Evolutionary conservation across 2,888 invertebrate species (phyloP).

Genomic region (Galerucella calmariensis): DNA sequence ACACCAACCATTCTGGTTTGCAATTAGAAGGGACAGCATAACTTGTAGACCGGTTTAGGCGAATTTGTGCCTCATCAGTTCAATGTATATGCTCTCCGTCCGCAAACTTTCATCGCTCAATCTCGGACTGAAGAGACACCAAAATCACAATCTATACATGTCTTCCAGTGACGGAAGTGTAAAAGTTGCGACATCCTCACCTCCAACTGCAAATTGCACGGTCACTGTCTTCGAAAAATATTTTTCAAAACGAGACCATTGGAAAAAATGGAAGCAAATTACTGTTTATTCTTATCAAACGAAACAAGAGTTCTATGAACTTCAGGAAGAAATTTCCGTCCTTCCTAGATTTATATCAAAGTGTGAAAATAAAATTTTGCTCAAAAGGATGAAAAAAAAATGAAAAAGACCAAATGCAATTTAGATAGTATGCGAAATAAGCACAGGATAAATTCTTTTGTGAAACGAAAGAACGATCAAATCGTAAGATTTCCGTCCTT

Average conservation of each 20-base stretch:
- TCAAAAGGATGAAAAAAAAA: conserved; percentile 29
- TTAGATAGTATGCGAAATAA: conserved; percentile 37
- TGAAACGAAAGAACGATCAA: conserved; percentile 22
- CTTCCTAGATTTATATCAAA: conserved; percentile 24
- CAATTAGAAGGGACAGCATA: no score
- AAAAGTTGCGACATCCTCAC: no score
- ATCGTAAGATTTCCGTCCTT: conserved; percentile 26
- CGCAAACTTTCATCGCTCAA: no score
- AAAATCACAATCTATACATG: no score
- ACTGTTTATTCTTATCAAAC: conserved; percentile 31
- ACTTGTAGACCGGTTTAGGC: no score
- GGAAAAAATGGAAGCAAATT: conserved; percentile 25
- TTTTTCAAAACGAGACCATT: background rate
- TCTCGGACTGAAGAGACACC: no score
- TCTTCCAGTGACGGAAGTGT: no score
- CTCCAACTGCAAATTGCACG: no score
- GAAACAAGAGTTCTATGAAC: conserved; percentile 34
- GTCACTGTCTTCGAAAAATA: no score
- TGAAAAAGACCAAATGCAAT: conserved; percentile 29
- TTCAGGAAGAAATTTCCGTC: conserved; percentile 16
- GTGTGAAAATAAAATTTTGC: conserved; percentile 32
- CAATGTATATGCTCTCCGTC: no score
- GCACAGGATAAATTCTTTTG: conserved; percentile 29
- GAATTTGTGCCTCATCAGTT: no score
- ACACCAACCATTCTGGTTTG: no score